Conservation (phyloP, 2,797 vertebrate species). For the Thamnophis elegans region DNA sequence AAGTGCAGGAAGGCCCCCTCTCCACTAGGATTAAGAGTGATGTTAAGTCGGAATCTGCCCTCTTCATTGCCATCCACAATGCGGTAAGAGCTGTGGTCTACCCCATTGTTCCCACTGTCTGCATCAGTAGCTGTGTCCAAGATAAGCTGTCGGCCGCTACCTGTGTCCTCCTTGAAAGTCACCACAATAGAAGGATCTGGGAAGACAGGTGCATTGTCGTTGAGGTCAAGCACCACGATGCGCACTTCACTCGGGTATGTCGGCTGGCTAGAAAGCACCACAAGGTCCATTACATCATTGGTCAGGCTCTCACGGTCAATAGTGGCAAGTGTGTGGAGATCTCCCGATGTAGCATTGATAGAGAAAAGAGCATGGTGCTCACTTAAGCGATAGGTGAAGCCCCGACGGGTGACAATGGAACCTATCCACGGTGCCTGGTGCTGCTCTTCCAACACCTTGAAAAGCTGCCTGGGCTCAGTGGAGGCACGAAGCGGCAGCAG, state of each 20-base stretch:
- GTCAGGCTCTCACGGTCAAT: conserved; percentile 91
- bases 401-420: conserved; percentile 86
- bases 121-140: conserved; percentile 95
- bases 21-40: conserved; percentile 97
- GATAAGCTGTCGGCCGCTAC: conserved; percentile 93
- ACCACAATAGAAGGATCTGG: conserved; percentile 92
- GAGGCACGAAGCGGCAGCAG: conserved; percentile 75
- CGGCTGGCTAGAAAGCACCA: conserved; percentile 96
- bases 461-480: conserved; percentile 92
- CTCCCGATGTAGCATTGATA: conserved; percentile 89
- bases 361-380: conserved; percentile 92
- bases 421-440: conserved; percentile 92
- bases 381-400: conserved; percentile 95
- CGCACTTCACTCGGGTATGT: conserved; percentile 97
- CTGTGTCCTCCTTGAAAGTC: conserved; percentile 95
- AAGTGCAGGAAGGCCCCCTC: conserved; percentile 97
- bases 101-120: conserved; percentile 92
- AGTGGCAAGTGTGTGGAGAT: conserved; percentile 85
- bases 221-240: conserved; percentile 91
- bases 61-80: conserved; percentile 92
- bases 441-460: conserved; percentile 92
- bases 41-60: conserved; percentile 89
- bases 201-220: conserved; percentile 94
- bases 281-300: conserved; percentile 91
- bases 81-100: conserved; percentile 92